Evolutionary conservation across 2,113 vertebrate genomes (phyloP).

Genomic region (Proteles cristata): DNA sequence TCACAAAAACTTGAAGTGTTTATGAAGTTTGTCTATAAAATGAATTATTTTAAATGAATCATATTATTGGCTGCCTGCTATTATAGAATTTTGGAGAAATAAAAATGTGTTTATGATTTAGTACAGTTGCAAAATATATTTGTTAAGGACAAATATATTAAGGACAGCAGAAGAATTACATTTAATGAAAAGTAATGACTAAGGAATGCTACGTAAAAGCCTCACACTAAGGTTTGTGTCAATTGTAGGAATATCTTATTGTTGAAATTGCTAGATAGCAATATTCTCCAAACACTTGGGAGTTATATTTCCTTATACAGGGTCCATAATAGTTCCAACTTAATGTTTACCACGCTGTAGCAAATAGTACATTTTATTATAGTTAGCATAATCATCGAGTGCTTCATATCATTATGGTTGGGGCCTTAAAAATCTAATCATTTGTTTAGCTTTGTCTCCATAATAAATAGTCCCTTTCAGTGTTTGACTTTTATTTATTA

Average conservation of each 20-base stretch:
- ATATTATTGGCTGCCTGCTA: background rate
- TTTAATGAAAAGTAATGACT: constrained; percentile 48
- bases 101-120: constrained; percentile 23
- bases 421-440: background rate
- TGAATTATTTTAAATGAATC: constrained; percentile 27
- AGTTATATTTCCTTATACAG: background rate
- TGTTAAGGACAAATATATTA: too few species aligned
- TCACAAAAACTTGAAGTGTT: background rate
- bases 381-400: background rate
- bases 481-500: constrained; percentile 53
- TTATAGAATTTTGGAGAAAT: constrained; percentile 42
- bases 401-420: background rate
- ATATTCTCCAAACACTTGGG: background rate
- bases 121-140: background rate
- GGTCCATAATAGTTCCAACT: background rate
- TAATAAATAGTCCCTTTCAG: background rate
- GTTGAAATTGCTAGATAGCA: background rate
- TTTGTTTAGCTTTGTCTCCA: constrained; percentile 29
- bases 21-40: constrained; percentile 42
- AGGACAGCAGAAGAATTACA: background rate
- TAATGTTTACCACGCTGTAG: background rate
- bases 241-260: background rate
- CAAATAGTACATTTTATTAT: background rate
- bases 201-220: background rate
- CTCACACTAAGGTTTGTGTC: background rate